Evolutionary conservation across 1,140 invertebrate species (phyloP).

Genomic region (Probaryconus sp.): DNA sequence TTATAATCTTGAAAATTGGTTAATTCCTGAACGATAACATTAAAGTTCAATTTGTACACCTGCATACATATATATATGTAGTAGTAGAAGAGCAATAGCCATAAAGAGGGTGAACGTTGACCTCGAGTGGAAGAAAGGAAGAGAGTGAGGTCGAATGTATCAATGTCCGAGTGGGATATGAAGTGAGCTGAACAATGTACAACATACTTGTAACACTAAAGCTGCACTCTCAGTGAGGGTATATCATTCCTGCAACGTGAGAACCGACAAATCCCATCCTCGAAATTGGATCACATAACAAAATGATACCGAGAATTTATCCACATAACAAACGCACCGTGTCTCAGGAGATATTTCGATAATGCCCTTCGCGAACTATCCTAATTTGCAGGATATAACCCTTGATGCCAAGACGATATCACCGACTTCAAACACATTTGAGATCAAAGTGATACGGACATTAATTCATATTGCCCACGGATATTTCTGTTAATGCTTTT

Average conservation of each 20-base stretch:
- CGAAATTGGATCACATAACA: slow-evolving; percentile 14
- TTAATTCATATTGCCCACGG: too few relatives aligned
- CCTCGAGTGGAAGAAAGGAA: too few relatives aligned
- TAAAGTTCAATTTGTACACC: too few relatives aligned
- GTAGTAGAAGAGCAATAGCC: too few relatives aligned
- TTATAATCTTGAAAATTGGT: too few relatives aligned
- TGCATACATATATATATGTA: too few relatives aligned
- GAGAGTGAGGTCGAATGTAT: neutral
- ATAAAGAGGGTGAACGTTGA: too few relatives aligned
- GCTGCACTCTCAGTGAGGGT: neutral
- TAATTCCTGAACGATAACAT: too few relatives aligned
- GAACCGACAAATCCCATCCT: slow-evolving; percentile 6
- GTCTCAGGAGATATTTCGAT: neutral
- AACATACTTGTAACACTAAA: neutral
- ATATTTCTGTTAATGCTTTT: too few relatives aligned
- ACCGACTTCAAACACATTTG: too few relatives aligned
- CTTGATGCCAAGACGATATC: neutral
- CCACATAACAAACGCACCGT: neutral
- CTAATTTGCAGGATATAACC: slow-evolving; percentile 1
- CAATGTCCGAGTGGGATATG: neutral
- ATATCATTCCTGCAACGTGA: neutral
- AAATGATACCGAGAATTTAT: slow-evolving; percentile 9
- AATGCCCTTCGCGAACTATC: neutral
- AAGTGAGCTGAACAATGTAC: neutral
- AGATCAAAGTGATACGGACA: too few relatives aligned